phyloP scores from a whole-genome alignment of 1,140 invertebrate genomes.

The Panagrolaimus sp. region DNA sequence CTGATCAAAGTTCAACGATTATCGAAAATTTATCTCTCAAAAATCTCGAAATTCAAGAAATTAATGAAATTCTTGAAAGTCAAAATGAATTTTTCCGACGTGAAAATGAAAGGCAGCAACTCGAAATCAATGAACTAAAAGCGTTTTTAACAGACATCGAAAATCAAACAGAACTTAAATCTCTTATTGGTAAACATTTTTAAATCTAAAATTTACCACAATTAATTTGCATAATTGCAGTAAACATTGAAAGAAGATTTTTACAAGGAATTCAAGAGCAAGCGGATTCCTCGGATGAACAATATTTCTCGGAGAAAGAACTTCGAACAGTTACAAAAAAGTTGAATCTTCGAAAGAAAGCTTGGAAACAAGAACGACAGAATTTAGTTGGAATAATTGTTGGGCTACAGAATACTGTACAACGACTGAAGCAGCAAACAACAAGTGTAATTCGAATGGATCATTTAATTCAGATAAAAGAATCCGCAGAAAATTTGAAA shows the following conservation, averaged over 20 bases:
- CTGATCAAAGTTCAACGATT: background rate
- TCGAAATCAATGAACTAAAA: slow-evolving; percentile 32
- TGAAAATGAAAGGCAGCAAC: slow-evolving; percentile 22
- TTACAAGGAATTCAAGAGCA: slow-evolving; percentile 39
- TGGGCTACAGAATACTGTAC: slow-evolving; percentile 16
- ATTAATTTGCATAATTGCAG: slow-evolving; percentile 23
- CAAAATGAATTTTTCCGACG: slow-evolving; percentile 29
- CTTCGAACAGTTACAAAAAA: slow-evolving; percentile 22
- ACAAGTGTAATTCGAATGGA: slow-evolving; percentile 15
- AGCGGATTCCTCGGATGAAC: slow-evolving; percentile 31
- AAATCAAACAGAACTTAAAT: slow-evolving; percentile 41
- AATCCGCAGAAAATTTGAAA: slow-evolving; percentile 12
- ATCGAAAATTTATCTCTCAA: slow-evolving; percentile 20
- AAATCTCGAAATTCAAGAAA: slow-evolving; percentile 26
- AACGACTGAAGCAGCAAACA: background rate
- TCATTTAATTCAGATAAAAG: slow-evolving; percentile 9
- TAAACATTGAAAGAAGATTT: slow-evolving; percentile 42
- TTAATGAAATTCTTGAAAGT: slow-evolving; percentile 28
- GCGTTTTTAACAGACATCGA: slow-evolving; percentile 40
- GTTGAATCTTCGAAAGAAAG: slow-evolving; percentile 14
- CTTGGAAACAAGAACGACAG: slow-evolving; percentile 28
- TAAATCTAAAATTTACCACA: background rate
- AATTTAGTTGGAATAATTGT: slow-evolving; percentile 23
- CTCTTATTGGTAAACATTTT: slow-evolving; percentile 31
- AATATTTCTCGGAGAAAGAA: slow-evolving; percentile 21